Base-by-base conservation (phyloP, 92 coral and sea anemone species). In the Nematostella vectensis region DNA sequence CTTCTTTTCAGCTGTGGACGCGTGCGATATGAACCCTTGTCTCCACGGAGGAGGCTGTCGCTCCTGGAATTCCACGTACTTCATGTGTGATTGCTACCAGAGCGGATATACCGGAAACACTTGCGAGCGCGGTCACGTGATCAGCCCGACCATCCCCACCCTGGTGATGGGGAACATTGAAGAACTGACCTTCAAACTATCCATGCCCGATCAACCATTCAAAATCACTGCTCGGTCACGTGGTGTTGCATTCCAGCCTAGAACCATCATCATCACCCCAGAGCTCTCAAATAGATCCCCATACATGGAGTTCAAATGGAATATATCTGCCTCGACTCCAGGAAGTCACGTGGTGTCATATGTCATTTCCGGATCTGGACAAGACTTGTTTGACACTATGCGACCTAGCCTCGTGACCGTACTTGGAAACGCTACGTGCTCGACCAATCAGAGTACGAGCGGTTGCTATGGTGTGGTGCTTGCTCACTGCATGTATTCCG, bases 21-120 rank as follows among this genome's bases (percentile, higher is more conserved):
- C 33, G 24, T 85, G 94, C 61, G 31, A 55, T 22, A 78, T 81
- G 3, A 79, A 85, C 65, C 94, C 94, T 2, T 85, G 88, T 31
- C 25, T 33, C 30, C 48, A 80, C 49, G 81, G 77, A 9, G 88
- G 94, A 0, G 48, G 19, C 23, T 85, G 94, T 25, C 55, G 25
- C 39, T 52, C 75, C 26, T 8, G 70, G 27, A 76, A 69, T 52
- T 25, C 76, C 9, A 55, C 76, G 17, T 23, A 50, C 2, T 53
- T 71, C 57, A 25, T 57, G 37, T 85, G 94, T 51, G 78, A 80
- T 38, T 85, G 94, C 59, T 47, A 67, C 27, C 19, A 27, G 29
- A 85, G 83, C n/a, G 81, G 83, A 27, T 71, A 65, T 65, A 72
- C 22, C 25, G 94, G 94, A 19, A 25, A 48, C 24, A 26, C 48